Evolutionary conservation across 2,113 vertebrate genomes (phyloP).

Genomic region (Helogale parvula): DNA sequence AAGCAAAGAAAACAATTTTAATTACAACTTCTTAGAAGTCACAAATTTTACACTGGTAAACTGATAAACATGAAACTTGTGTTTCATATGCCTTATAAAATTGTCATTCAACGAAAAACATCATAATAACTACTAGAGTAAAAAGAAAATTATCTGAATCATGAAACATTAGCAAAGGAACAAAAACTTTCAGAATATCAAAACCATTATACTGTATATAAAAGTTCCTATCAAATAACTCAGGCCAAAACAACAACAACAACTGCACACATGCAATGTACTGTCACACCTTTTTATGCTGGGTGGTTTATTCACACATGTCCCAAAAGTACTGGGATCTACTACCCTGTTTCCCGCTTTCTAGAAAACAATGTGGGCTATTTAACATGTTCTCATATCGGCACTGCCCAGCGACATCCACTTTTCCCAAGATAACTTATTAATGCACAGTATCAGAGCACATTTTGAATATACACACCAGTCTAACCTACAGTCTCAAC

Average conservation of each 20-base stretch:
- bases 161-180: conserved; percentile 40
- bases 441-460: neutral
- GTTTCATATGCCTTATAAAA: conserved; percentile 28
- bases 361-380: neutral
- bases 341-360: conserved; percentile 3
- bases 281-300: neutral
- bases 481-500: conserved; percentile 31
- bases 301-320: neutral
- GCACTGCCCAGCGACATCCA: neutral
- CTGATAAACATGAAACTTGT: conserved; percentile 43
- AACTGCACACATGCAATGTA: neutral
- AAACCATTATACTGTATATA: neutral
- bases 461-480: neutral
- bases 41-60: conserved; percentile 34
- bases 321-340: neutral
- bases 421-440: conserved; percentile 28
- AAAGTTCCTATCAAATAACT: conserved; percentile 49
- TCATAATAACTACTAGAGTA: neutral
- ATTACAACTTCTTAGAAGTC: conserved; percentile 32
- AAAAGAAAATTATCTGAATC: conserved; percentile 35
- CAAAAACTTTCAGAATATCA: conserved; percentile 35
- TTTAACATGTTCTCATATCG: neutral
- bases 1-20: conserved; percentile 42
- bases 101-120: conserved; percentile 34
- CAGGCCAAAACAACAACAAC: neutral